phyloP scores from a whole-genome alignment of 2,797 vertebrate species.

The Microctenopoma lineatum region DNA sequence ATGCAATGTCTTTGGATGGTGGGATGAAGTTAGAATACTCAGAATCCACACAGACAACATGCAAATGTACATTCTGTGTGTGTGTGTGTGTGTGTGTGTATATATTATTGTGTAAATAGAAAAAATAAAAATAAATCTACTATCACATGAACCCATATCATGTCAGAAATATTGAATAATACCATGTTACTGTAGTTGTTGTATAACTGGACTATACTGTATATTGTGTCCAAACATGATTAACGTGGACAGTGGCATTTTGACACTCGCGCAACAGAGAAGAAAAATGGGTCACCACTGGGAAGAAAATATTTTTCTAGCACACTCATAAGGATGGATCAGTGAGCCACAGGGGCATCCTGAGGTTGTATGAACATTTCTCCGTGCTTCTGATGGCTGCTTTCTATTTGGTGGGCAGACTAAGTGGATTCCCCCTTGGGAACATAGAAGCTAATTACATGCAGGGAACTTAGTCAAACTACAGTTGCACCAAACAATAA shows the following conservation, averaged over 20 bases:
- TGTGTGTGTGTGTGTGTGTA: too few species aligned
- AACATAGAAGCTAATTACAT: slow-evolving; percentile 37
- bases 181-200: slow-evolving; percentile 1
- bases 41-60: too few species aligned
- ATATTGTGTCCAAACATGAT: slow-evolving; percentile 17
- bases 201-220: slow-evolving; percentile 4
- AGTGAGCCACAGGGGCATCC: slow-evolving; percentile 26
- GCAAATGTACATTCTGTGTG: too few species aligned
- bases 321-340: slow-evolving; percentile 24
- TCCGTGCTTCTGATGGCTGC: slow-evolving; percentile 34
- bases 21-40: too few species aligned
- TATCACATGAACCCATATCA: background rate
- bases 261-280: slow-evolving; percentile 22
- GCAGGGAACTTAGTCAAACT: slow-evolving; percentile 23
- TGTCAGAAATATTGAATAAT: too few species aligned
- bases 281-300: slow-evolving; percentile 37
- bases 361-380: slow-evolving; percentile 22
- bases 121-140: too few species aligned
- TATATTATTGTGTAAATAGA: too few species aligned
- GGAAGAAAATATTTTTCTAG: slow-evolving; percentile 26
- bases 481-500: background rate
- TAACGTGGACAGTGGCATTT: slow-evolving; percentile 9
- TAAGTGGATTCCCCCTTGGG: slow-evolving; percentile 15
- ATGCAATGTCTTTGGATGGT: too few species aligned
- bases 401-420: slow-evolving; percentile 30